Evolutionary conservation across 2,113 vertebrate species (phyloP).

Genomic region (Orientallactaga bullata): DNA sequence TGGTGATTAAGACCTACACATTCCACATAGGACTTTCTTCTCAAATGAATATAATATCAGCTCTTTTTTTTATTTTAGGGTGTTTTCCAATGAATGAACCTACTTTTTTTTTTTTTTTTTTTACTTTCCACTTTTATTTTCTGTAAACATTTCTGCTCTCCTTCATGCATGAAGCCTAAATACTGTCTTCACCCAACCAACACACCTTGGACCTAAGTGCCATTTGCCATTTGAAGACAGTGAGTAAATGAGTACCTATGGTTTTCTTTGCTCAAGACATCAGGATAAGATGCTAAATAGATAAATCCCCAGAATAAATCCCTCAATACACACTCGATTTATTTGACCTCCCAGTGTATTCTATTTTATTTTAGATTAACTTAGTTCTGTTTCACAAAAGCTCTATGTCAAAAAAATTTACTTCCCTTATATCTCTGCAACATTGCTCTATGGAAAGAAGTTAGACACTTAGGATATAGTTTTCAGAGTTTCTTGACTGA

Average conservation of each 20-base stretch:
- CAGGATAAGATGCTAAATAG: not conserved
- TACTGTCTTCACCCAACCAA: not conserved
- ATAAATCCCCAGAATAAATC: not conserved
- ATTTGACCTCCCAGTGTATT: not conserved
- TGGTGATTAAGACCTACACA: not conserved
- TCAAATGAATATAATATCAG: not conserved
- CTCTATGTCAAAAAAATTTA: not conserved
- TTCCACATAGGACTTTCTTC: not conserved
- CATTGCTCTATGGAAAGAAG: not conserved
- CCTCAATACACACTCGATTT: not conserved
- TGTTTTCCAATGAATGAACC: no score
- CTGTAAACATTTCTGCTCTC: not conserved
- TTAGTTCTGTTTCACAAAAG: conserved; percentile 23
- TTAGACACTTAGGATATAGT: conserved; percentile 10
- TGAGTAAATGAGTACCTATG: not conserved
- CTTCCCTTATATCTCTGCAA: not conserved
- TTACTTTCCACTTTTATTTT: not conserved
- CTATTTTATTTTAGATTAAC: not conserved
- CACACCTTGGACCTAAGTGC: not conserved
- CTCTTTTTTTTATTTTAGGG: not conserved
- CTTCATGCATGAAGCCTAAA: not conserved
- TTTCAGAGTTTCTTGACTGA: conserved; percentile 33
- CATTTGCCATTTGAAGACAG: not conserved
- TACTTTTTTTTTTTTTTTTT: no score
- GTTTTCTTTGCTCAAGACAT: not conserved